These are phyloP conservation scores for Xenentodon cancila DNA, from an alignment of 2,797 vertebrate species.

Conservation along the genomic window DNA sequence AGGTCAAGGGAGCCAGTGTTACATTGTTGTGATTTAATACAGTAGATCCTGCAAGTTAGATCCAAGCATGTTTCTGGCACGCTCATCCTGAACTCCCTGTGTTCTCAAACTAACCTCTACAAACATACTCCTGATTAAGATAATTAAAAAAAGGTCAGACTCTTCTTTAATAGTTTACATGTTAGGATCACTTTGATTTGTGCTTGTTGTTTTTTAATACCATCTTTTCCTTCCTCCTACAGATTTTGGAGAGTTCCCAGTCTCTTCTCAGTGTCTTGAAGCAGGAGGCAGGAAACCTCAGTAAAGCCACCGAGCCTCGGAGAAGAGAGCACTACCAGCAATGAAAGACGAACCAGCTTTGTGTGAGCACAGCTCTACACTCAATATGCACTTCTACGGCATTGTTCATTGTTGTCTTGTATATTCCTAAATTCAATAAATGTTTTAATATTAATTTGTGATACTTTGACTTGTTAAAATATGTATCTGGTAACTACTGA, in stretches of 20 bases:
- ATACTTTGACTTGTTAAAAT: background rate
- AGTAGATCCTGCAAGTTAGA: background rate
- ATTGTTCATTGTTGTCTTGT: conserved; percentile 29
- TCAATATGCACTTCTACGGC: conserved; percentile 21
- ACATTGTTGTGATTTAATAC: background rate
- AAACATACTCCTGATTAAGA: conserved; percentile 47
- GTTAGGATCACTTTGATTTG: background rate
- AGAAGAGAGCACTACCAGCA: conserved; percentile 52
- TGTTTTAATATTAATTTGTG: background rate
- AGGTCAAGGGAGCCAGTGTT: background rate
- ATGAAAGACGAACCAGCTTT: background rate
- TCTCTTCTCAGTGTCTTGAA: conserved; percentile 90
- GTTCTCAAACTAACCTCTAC: conserved; percentile 25
- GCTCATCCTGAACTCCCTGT: conserved; percentile 45
- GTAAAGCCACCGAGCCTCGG: conserved; percentile 80
- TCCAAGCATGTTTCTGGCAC: background rate
- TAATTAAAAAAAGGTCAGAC: conserved; percentile 36
- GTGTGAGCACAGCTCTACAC: background rate
- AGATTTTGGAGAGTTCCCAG: conserved; percentile 96
- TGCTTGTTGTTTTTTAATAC: background rate
- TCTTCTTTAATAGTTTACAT: background rate
- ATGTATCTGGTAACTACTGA: background rate
- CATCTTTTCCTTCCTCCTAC: background rate
- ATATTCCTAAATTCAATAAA: conserved; percentile 71
- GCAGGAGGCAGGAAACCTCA: conserved; percentile 86